Percentiles rank a stretch among this genome's conserved stretches.
phyloP scores from a whole-genome alignment of 2,113 vertebrate species.

The Felis catus region F.catus_Fca126_mat1.0 CM031411.1:71610501-71611000 shows the following conservation, averaged over 20 bases:
- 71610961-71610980: not conserved
- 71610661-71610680: too few species aligned
- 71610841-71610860: not conserved
- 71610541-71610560: too few species aligned
- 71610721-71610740: conserved; percentile 63
- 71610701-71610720: too few species aligned
- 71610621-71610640: too few species aligned
- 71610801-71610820: not conserved
- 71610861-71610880: not conserved
- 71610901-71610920: not conserved
- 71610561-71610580: too few species aligned
- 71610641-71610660: too few species aligned
- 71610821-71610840: not conserved
- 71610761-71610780: conserved; percentile 54
- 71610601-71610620: too few species aligned
- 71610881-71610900: not conserved
- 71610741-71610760: conserved; percentile 49
- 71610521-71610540: too few species aligned
- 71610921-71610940: not conserved
- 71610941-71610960: not conserved
- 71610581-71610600: too few species aligned
- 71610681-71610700: too few species aligned
- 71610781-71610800: conserved; percentile 5
- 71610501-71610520: too few species aligned
- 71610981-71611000: not conserved